Conservation (phyloP, 2,888 invertebrate species). For the Dicroscelio sp. region DNA sequence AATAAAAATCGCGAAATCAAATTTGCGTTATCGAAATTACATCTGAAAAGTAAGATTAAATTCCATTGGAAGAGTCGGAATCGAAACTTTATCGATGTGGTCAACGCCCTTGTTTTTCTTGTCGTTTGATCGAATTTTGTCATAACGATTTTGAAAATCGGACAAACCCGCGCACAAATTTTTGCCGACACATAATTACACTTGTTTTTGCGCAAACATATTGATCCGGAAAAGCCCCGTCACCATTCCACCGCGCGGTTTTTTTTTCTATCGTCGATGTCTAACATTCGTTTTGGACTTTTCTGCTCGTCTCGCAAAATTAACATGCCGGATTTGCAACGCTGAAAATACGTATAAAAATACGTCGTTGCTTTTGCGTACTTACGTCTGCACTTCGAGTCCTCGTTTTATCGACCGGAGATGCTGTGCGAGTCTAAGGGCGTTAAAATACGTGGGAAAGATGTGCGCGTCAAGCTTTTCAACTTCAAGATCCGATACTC, state of each 20-base stretch:
- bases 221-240: constrained; percentile 46
- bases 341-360: constrained; percentile 45
- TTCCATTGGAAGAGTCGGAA: constrained; percentile 1
- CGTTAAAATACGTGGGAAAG: constrained; percentile 72
- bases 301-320: too few relatives aligned
- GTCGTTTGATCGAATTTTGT: too few relatives aligned
- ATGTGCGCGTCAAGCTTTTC: constrained; percentile 67
- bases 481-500: constrained; percentile 73
- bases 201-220: constrained; percentile 68
- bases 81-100: constrained; percentile 48
- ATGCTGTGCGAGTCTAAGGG: constrained; percentile 73
- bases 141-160: constrained; percentile 49
- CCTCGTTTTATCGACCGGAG: constrained; percentile 74
- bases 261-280: constrained; percentile 21
- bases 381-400: constrained; percentile 65
- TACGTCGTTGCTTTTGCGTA: constrained; percentile 70
- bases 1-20: too few relatives aligned
- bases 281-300: too few relatives aligned
- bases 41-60: constrained; percentile 21
- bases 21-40: constrained; percentile 33
- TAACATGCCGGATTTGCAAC: constrained; percentile 23
- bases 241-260: background rate
- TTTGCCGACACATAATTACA: constrained; percentile 53
- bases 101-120: constrained; percentile 63
- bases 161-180: constrained; percentile 6